Evolutionary conservation across 1,140 invertebrate genomes (phyloP), one percentile per base, ranked within the genome.

Genomic region (Halyomorpha halys): DNA sequence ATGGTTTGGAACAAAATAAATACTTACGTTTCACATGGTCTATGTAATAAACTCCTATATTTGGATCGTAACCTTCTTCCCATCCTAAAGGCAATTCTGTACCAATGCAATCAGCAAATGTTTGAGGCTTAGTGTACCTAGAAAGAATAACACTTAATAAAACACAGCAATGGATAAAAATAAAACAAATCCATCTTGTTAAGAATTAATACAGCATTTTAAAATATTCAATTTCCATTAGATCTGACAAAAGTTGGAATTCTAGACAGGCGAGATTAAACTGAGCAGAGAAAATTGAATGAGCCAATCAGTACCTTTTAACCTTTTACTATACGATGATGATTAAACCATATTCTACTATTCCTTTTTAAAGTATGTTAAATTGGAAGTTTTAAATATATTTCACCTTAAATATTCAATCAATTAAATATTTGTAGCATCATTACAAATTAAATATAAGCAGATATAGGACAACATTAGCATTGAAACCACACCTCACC

Each of bases 41-140:
- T 76, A 97, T 94, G 77, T 93, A 98, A 78, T 97, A 97, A 47
- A 87, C 84, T 59, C 94, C 94, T 73, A 97, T 90, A 74, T 92
- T 87, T 61, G 87, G 85, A 77, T 97, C 93, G 74, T 87, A 92
- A 18, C 87, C 86, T 79, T 96, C 90, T 77, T 98, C 94, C 95
- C 95, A 98, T 66, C 95, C 94, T 70, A 94, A 82, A 45, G 94
- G 94, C 72, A 97, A 78, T 77, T 97, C 94, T 81, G 97, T 93
- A 71, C 93, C 94, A 73, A 96, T 90, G 78, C 95, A 98, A 76
- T 98, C 95, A 67, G 94, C 94, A 79, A 97, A 97, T 51, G 90
- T 89, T 76, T 93, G 90, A 62, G 94, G 94, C 78, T 97, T 97
- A 66, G 93, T 96, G 74, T 86, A 92, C 78, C 93, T 97, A 59